Conservation (phyloP, 64 coral and sea anemone species). For the Orbicella faveolata region DNA sequence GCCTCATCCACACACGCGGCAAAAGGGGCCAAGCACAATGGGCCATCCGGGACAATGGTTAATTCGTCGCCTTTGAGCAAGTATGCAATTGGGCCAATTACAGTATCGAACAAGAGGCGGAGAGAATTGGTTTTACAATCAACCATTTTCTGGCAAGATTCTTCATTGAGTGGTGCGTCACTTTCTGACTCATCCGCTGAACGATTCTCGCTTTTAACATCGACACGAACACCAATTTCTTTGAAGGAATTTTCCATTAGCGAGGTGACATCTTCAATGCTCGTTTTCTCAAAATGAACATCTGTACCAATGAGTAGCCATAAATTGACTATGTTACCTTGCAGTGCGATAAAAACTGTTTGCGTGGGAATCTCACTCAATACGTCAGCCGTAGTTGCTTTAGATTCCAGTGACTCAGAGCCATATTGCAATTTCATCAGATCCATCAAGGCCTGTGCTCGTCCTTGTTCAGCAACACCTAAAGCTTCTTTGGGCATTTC, state of each 20-base stretch:
- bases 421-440: background rate
- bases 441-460: background rate
- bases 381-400: background rate
- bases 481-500: conserved; percentile 21
- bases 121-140: background rate
- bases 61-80: conserved; percentile 26
- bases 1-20: conserved; percentile 11
- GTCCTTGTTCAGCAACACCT: conserved; percentile 24
- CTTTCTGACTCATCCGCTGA: background rate
- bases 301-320: background rate
- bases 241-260: background rate
- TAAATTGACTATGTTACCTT: background rate
- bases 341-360: background rate
- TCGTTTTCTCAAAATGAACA: background rate
- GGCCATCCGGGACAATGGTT: conserved; percentile 33
- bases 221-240: background rate
- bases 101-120: background rate
- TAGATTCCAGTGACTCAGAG: background rate
- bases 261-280: background rate
- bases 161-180: background rate
- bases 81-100: conserved; percentile 6
- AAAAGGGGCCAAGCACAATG: background rate
- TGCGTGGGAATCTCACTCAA: background rate
- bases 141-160: background rate
- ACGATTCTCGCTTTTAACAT: background rate